Base-by-base conservation (phyloP, 2,888 invertebrate species). In the Protophormia terraenovae region DNA sequence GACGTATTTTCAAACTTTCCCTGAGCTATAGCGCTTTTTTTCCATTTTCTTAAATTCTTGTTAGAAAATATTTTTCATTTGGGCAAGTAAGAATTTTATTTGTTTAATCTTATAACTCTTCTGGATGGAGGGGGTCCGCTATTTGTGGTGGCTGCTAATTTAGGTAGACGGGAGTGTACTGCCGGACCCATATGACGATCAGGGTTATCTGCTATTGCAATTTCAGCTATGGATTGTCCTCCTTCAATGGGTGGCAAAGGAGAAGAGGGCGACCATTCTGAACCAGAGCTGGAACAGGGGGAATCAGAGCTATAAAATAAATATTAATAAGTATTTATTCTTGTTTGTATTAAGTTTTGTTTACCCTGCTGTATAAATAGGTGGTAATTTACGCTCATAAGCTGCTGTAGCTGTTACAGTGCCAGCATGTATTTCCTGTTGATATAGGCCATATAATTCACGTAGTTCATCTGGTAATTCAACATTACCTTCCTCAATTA, bases 401-500 rank as follows among this genome's bases (percentile, higher is more conserved):
- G 90, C 83, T 2, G 91, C 90, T 50, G 90, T 89, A 3, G 92
- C 91, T 12, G 92, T 90, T 0, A 92, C 91, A 0, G 96, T 96
- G 5, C 96, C 95, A 0, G 97, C 96, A 90, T 97, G 97, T 84
- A 97, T 96, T 93, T 97, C 97, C 90, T 97, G 97, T 90, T 97
- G 97, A 89, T 97, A 97, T 86, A 97, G 93, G 67, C 95, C 95
- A 91, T 97, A 97, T 22, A 97, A 93, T 88, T 97, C 97, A 86
- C 95, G 95, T 78, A 97, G 92, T 89, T 97, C 97, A 8, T 95
- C 94, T 0, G 97, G 95, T 53, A 97, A 93, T 64, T 94, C 94
- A 29, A 97, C 93, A 84, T 95, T 95, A 64, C 95, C 94, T 87
- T 96, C 97, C 94, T 97, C 97, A 88, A 98, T 95, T 45, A 98